These are phyloP conservation scores for Callopanchax toddi DNA, from an alignment of 2,113 vertebrate species.

Conservation along the genomic window DNA sequence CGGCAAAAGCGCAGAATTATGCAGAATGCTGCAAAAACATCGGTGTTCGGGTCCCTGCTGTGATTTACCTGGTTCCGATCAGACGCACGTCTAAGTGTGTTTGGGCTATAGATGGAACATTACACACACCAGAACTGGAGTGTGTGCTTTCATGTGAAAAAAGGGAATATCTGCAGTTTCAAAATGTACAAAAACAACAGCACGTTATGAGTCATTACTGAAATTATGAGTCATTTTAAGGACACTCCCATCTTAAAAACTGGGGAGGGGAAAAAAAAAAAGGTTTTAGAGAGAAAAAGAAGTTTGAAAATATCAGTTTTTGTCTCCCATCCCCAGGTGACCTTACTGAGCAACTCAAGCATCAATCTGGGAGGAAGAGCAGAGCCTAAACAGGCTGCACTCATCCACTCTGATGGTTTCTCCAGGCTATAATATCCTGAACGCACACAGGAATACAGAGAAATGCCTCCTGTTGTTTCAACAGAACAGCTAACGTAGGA, in stretches of 20 bases:
- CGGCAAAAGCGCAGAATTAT: constrained; percentile 5
- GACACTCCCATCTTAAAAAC: constrained; percentile 47
- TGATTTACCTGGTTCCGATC: constrained; percentile 19
- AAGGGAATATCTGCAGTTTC: constrained; percentile 32
- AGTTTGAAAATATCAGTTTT: not conserved
- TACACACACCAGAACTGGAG: constrained; percentile 17
- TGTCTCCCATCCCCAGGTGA: not conserved
- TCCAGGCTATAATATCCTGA: constrained; percentile 6
- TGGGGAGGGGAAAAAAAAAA: not conserved
- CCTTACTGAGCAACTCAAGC: not conserved
- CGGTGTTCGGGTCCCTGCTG: not conserved
- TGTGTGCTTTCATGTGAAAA: constrained; percentile 50
- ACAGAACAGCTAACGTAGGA: constrained; percentile 26
- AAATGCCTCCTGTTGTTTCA: constrained; percentile 40
- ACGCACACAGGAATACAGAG: not conserved
- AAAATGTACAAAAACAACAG: constrained; percentile 23
- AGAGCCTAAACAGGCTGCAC: not conserved
- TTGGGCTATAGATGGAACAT: too few relatives aligned
- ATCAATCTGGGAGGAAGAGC: not conserved
- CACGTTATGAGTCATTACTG: constrained; percentile 66
- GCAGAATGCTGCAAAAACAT: too few relatives aligned
- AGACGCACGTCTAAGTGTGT: too few relatives aligned
- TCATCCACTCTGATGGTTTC: not conserved
- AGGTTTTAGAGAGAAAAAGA: not conserved
- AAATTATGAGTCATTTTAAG: constrained; percentile 64